Evolutionary conservation across 2,113 vertebrate genomes (phyloP).

Genomic region (Craseonycteris thonglongyai): DNA sequence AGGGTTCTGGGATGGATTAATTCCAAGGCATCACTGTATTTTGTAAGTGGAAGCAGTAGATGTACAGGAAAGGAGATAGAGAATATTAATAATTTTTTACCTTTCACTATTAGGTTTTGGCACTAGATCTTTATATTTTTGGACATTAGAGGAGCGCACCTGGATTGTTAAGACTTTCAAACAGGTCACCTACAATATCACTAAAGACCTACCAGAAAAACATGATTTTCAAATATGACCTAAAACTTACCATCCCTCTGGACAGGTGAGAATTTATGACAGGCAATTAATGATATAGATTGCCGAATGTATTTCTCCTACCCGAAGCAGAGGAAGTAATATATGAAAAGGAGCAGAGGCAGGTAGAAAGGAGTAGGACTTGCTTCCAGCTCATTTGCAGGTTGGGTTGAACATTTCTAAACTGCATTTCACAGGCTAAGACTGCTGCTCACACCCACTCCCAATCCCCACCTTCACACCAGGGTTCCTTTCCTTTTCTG

Average conservation of each 20-base stretch:
- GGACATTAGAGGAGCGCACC: neutral
- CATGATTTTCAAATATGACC: neutral
- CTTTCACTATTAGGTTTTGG: neutral
- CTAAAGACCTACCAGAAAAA: neutral
- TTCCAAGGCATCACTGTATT: no score
- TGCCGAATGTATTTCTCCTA: neutral
- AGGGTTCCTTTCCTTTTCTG: neutral
- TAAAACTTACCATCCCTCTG: neutral
- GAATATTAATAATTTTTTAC: neutral
- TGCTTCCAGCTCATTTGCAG: neutral
- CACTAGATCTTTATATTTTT: neutral
- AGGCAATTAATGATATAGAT: neutral
- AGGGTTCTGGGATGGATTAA: no score
- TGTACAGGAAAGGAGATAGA: neutral
- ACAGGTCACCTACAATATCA: neutral
- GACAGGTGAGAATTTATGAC: constrained; percentile 26
- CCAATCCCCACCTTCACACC: neutral
- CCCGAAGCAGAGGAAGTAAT: neutral
- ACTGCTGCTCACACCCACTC: neutral
- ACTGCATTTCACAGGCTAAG: neutral
- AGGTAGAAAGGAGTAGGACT: neutral
- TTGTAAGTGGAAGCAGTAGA: neutral
- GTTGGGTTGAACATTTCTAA: neutral
- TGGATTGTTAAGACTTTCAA: neutral
- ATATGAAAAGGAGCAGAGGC: neutral